phyloP scores from a whole-genome alignment of 2,797 vertebrate genomes.

The Oceanodroma leucorhoa region DNA sequence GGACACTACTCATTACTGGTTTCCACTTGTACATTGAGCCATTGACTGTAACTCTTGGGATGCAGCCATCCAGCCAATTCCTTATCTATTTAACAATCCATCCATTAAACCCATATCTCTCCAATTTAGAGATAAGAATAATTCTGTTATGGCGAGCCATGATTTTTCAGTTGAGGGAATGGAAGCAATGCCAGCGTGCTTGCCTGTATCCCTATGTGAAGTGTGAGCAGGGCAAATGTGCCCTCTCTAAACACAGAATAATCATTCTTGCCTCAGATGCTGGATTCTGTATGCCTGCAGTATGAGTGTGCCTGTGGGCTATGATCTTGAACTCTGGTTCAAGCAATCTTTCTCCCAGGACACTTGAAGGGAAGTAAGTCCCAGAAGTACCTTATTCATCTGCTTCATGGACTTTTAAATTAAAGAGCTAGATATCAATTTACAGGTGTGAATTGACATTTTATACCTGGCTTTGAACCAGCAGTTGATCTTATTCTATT shows the following conservation, averaged over 20 bases:
- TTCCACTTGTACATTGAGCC: not conserved
- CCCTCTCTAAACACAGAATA: not conserved
- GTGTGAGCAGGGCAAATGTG: not conserved
- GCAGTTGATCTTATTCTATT: constrained; percentile 52
- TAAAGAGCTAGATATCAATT: constrained; percentile 22
- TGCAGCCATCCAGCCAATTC: not conserved
- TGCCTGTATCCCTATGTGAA: not conserved
- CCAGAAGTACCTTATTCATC: constrained; percentile 7
- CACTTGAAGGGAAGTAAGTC: not conserved
- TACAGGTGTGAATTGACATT: constrained; percentile 40
- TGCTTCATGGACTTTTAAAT: constrained; percentile 33
- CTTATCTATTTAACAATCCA: not conserved
- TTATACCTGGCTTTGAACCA: constrained; percentile 39
- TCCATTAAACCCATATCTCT: accelerated
- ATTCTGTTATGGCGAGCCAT: not conserved
- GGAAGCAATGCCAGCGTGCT: not conserved
- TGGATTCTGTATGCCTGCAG: not conserved
- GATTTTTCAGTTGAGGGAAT: not conserved
- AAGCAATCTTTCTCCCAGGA: not conserved
- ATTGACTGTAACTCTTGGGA: not conserved
- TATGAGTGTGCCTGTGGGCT: not conserved
- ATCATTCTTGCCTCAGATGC: not conserved
- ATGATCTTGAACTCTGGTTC: constrained; percentile 1
- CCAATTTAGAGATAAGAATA: not conserved
- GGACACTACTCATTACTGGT: not conserved